Evolutionary conservation across 2,113 vertebrate species (phyloP), one percentile per base, ranked within the genome.

Genomic region (Daubentonia madagascariensis): DNA sequence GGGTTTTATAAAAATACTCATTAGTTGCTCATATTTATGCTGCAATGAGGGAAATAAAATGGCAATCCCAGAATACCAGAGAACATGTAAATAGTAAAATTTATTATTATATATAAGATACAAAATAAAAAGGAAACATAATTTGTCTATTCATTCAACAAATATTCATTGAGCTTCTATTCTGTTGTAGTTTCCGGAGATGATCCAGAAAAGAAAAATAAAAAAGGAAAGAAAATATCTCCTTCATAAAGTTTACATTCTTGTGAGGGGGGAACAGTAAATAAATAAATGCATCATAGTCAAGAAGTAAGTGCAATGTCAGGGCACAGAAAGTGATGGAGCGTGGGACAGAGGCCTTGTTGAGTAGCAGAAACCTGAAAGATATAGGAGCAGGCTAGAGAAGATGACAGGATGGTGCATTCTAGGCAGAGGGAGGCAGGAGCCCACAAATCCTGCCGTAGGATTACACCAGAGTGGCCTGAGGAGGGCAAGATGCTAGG

Each of bases 1-100:
- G 30, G 20, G 86, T 75, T 88, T 97, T 78, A 2, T 79, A 48
- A 85, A 96, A 50, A 85, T 8, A n/a, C 20, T 70, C 13, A 52
- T 79, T 50, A 17, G 43, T 28, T 92, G 45, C 3, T 83, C 70
- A 59, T 25, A 78, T 91, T 78, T 83, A 35, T 78, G 9, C 3
- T 37, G 4, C 20, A 65, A 18, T 20, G 61, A 85, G 12, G 32
- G 17, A 68, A 65, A 48, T 25, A 40, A 87, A 75, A 70, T 70
- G 28, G 5, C 13, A 50, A 86, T n/a, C 8, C 22, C 20, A 54
- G 45, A 54, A 43, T 61, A 35, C 12, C 35, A 35, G 28, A 63
- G 67, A 72, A 86, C 3, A 78, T 17, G 12, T 61, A 11, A 76
- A 45, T 68, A 68, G 23, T 92, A 50, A 90, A 75, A 90, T 45